Evolutionary conservation across 2,797 vertebrate genomes (phyloP), one percentile per base, ranked within the genome.

Genomic region (Dermochelys coriacea): DNA sequence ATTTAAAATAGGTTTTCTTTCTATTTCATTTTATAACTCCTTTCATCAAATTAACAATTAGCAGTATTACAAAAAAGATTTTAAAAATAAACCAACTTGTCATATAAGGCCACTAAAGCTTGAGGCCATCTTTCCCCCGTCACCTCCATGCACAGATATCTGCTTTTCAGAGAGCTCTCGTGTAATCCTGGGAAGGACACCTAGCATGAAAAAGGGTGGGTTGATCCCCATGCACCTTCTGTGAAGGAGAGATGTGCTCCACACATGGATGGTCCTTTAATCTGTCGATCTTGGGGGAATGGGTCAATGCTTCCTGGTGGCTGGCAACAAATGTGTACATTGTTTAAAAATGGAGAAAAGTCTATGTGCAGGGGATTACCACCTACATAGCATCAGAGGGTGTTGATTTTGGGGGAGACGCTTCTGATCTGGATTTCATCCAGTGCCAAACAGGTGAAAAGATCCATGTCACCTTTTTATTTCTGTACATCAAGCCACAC

Each of bases 11-110:
- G 77, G 1, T 1, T 52, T 12, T 23, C 6, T 92, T 85, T 80
- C 71, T 82, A 16, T 77, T 82, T 47, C 68, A 25, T 45, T 87
- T 64, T 74, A 0, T 51, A 47, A 0, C 0, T 77, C 1, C 11
- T 11, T 49, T 49, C 8, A 49, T 7, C 4, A 45, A 49, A 71
- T 10, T 49, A 29, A 29, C 14, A 47, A 77, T 77, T 29, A 29
- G 27, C 41, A 47, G 12, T 47, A 77, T 37, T 77, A 47, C 25
- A 47, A 77, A 47, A 31, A 15, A 8, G 4, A 23, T 49, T 21
- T 47, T 49, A 77, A 74, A 49, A 49, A 47, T 29, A 12, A 47
- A 47, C 45, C 21, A 29, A 75, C 41, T 47, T 47, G 41, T 47
- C 4, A n/a, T 16, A 18, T 14, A 14, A 74, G 71, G 6, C 71